phyloP scores from a whole-genome alignment of 2,888 invertebrate species.

The Euzophera pinguis region DNA sequence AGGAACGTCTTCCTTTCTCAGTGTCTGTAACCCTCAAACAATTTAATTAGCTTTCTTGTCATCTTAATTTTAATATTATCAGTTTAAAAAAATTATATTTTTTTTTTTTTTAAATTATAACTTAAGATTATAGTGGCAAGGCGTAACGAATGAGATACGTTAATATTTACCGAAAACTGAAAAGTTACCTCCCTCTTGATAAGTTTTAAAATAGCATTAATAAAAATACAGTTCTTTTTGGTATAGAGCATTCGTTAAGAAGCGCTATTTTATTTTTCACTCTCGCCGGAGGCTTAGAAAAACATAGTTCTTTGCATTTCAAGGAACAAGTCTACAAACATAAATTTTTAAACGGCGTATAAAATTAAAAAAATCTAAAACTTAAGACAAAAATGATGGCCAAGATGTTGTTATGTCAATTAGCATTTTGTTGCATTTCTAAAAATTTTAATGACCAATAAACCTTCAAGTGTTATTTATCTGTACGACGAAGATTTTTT shows the following conservation, averaged over 20 bases:
- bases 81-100: background rate
- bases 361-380: background rate
- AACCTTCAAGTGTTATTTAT: conserved; percentile 46
- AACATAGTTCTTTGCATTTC: too few species aligned
- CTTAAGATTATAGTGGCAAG: background rate
- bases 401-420: too few species aligned
- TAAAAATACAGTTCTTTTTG: too few species aligned
- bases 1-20: background rate
- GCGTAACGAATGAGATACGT: background rate
- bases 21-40: too few species aligned
- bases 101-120: background rate
- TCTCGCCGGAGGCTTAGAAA: too few species aligned
- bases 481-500: conserved; percentile 31
- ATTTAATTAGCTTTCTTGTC: conserved; percentile 1
- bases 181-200: background rate
- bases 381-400: too few species aligned
- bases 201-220: background rate
- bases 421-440: too few species aligned
- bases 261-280: too few species aligned
- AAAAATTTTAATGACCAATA: conserved; percentile 28
- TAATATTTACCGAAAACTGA: background rate
- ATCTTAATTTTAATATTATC: background rate
- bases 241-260: too few species aligned
- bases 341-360: too few species aligned
- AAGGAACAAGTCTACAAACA: too few species aligned